phyloP scores from a whole-genome alignment of 2,888 invertebrate genomes.

The Oscheius sp. region DNA sequence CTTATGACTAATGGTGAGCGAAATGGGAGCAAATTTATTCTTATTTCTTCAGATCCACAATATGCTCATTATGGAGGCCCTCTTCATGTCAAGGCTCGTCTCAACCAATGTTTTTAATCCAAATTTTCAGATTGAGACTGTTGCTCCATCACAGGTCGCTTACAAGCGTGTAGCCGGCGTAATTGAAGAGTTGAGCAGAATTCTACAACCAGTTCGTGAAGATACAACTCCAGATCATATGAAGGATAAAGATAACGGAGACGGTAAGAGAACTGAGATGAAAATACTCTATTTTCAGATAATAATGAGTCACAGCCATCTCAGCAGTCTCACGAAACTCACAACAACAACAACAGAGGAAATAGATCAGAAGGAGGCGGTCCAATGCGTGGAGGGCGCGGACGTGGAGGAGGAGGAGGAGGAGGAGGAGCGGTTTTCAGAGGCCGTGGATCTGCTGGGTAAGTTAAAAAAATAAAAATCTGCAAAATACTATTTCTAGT shows the following conservation, averaged over 20 bases:
- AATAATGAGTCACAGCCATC: too few species aligned
- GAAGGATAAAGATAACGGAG: slow-evolving; percentile 32
- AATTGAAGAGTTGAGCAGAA: slow-evolving; percentile 49
- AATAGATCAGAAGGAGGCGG: slow-evolving; percentile 29
- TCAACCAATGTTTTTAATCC: not conserved
- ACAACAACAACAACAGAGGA: too few species aligned
- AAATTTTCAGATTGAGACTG: slow-evolving; percentile 58
- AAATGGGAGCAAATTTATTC: too few species aligned
- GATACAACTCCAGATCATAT: slow-evolving; percentile 51
- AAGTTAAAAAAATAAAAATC: not conserved
- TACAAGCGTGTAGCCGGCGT: slow-evolving; percentile 68
- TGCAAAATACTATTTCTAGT: not conserved
- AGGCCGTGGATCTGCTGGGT: slow-evolving; percentile 14
- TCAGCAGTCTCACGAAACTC: too few species aligned
- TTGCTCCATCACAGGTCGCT: slow-evolving; percentile 67
- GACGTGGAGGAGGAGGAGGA: slow-evolving; percentile 22
- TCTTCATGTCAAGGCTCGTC: slow-evolving; percentile 67
- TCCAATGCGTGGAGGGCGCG: slow-evolving; percentile 27
- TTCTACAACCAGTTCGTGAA: slow-evolving; percentile 38
- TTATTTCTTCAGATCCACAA: too few species aligned
- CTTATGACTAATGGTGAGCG: slow-evolving; percentile 65
- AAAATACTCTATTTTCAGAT: too few species aligned
- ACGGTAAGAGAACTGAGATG: slow-evolving; percentile 1
- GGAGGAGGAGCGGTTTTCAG: slow-evolving; percentile 22
- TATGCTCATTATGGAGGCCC: slow-evolving; percentile 69